Conservation (phyloP, 2,888 invertebrate genomes). For the Rambutsinella grinnellia region DNA sequence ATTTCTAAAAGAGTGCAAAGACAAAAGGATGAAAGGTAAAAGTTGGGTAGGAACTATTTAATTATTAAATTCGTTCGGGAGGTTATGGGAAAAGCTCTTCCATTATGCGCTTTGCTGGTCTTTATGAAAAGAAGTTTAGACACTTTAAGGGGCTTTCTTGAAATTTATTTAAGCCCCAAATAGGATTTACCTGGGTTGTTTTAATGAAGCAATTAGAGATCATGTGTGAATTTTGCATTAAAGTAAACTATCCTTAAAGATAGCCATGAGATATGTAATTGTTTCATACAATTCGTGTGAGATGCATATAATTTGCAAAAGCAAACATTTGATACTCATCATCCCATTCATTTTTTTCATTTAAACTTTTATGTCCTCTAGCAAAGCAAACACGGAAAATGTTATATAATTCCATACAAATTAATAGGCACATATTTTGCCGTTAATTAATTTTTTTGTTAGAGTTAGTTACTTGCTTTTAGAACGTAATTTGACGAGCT, state of each 20-base stretch:
- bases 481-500: no score
- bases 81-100: neutral
- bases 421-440: no score
- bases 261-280: no score
- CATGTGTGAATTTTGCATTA: neutral
- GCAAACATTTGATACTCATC: no score
- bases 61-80: neutral
- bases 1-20: neutral
- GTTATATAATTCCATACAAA: no score
- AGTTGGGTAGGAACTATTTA: neutral
- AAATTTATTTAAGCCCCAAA: neutral
- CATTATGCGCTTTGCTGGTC: neutral
- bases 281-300: no score
- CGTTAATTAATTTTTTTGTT: no score
- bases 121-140: neutral
- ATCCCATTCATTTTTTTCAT: no score
- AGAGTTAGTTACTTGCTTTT: no score
- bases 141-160: neutral
- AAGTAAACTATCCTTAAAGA: no score
- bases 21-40: neutral
- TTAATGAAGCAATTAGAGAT: neutral
- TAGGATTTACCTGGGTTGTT: neutral
- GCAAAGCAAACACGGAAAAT: no score
- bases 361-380: no score
- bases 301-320: neutral